These are phyloP conservation scores for Acleris sparsana DNA, from an alignment of 2,888 invertebrate genomes.

Conservation along the genomic window DNA sequence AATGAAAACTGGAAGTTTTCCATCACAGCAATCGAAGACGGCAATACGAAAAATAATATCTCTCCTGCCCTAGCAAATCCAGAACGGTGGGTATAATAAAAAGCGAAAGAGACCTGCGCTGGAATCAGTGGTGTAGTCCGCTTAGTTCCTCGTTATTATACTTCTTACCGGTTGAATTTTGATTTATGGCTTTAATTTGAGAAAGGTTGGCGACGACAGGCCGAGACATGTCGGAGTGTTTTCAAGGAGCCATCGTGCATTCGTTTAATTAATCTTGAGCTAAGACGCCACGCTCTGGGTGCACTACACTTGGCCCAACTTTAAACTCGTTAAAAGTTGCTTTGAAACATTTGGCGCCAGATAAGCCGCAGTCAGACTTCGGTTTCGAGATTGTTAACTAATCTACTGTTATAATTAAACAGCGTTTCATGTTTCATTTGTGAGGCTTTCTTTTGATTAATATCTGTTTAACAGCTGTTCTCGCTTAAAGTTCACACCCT, in stretches of 20 bases:
- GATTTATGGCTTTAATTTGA: conserved; percentile 83
- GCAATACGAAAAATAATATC: conserved; percentile 12
- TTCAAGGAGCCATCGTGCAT: conserved; percentile 82
- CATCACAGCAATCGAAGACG: background rate
- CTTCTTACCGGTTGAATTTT: conserved; percentile 78
- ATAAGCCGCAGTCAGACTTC: conserved; percentile 81
- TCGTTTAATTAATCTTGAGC: conserved; percentile 83
- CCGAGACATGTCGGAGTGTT: conserved; percentile 83
- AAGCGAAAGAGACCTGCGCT: conserved; percentile 14
- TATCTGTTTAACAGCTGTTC: conserved; percentile 38
- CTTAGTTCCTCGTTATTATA: conserved; percentile 76
- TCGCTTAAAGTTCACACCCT: conserved; percentile 16
- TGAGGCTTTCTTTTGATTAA: conserved; percentile 44
- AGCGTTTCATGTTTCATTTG: conserved; percentile 62
- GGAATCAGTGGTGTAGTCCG: conserved; percentile 42
- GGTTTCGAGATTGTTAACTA: conserved; percentile 79
- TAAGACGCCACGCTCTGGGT: conserved; percentile 69
- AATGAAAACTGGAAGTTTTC: background rate
- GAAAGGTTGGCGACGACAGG: conserved; percentile 80
- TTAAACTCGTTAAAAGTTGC: conserved; percentile 84
- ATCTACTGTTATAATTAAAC: conserved; percentile 80
- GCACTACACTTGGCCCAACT: conserved; percentile 81
- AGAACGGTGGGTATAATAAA: conserved; percentile 10
- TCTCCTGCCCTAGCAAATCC: conserved; percentile 6
- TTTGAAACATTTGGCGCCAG: conserved; percentile 83